Percentiles rank a stretch among this genome's conserved stretches.
Conservation (phyloP, 2,797 vertebrate species). For the Oophaga sylvatica region DNA sequence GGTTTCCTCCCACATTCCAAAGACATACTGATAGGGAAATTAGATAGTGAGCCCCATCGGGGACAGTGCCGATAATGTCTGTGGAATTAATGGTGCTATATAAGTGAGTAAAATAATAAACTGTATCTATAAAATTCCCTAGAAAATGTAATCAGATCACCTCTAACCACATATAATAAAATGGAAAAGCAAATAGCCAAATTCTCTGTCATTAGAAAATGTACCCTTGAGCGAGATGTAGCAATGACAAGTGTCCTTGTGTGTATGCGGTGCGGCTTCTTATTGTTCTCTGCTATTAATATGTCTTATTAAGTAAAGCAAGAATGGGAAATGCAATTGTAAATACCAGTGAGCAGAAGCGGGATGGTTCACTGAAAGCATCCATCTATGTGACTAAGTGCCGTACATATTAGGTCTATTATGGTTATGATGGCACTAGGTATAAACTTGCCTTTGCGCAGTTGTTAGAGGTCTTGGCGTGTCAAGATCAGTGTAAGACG, state of each 20-base stretch:
- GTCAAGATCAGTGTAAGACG: conserved; percentile 43
- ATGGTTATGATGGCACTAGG: conserved; percentile 43
- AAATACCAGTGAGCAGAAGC: conserved; percentile 3
- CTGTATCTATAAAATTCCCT: not conserved
- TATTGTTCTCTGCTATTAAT: conserved; percentile 11
- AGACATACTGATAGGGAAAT: no score
- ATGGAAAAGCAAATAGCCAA: not conserved
- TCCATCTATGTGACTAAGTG: conserved; percentile 51
- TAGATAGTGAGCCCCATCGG: no score
- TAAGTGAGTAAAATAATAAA: no score
- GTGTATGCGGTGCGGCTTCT: not conserved
- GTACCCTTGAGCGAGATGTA: not conserved
- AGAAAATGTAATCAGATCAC: not conserved
- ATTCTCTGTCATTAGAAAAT: conserved; percentile 10
- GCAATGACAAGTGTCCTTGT: not conserved
- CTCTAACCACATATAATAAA: not conserved
- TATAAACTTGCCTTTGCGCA: conserved; percentile 40
- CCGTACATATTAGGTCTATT: conserved; percentile 34
- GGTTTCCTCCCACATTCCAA: no score
- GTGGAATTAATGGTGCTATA: no score
- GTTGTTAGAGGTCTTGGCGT: conserved; percentile 43
- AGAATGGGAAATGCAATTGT: not conserved
- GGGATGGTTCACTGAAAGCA: not conserved
- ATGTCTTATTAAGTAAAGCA: conserved; percentile 25
- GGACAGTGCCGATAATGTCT: no score